Evolutionary conservation across 1,140 invertebrate genomes (phyloP).

Genomic region (Muscidifurax raptorellus): DNA sequence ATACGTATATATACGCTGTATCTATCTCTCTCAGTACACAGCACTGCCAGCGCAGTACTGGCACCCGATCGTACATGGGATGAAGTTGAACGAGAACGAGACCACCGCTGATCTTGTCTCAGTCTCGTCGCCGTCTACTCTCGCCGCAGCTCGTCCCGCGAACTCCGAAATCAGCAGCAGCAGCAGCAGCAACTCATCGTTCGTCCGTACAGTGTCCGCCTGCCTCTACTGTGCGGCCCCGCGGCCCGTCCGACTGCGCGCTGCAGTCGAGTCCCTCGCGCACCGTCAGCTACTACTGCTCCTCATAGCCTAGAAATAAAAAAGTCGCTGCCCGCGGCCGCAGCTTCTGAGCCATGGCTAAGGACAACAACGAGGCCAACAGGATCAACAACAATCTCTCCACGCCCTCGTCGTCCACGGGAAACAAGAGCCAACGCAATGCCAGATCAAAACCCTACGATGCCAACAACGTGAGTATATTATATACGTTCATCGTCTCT

Average conservation of each 20-base stretch:
- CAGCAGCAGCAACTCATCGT: not conserved
- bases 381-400: constrained; percentile 3
- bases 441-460: constrained; percentile 69
- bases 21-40: not conserved
- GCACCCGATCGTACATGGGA: not conserved
- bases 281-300: not conserved
- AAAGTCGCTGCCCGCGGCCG: not conserved
- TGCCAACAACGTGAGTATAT: constrained; percentile 72
- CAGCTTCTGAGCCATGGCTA: constrained; percentile 34
- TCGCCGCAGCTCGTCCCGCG: not conserved
- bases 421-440: constrained; percentile 50
- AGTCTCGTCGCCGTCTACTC: not conserved
- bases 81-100: not conserved
- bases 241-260: not conserved
- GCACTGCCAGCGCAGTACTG: not conserved
- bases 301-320: not conserved
- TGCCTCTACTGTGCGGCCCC: not conserved
- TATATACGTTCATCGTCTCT: constrained; percentile 25
- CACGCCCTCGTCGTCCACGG: constrained; percentile 27
- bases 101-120: not conserved
- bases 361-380: constrained; percentile 26
- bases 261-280: not conserved
- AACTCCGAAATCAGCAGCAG: not conserved
- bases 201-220: not conserved
- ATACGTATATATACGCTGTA: not conserved